Percentiles rank a stretch among this genome's conserved stretches.
Conservation (phyloP, 1,140 invertebrate genomes). For the Aphidius gifuensis region DNA sequence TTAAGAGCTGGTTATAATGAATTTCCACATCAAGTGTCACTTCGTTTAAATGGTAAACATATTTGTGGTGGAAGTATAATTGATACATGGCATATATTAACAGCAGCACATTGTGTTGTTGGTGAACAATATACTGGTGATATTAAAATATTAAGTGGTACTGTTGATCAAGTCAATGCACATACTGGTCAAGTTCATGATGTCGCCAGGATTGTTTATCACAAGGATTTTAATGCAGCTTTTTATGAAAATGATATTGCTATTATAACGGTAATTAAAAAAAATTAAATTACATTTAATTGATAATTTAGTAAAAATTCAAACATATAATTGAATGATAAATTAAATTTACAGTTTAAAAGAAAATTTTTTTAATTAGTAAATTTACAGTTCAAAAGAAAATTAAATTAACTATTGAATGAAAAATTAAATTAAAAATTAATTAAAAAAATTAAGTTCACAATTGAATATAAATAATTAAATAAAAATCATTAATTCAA, state of each 20-base stretch:
- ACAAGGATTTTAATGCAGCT: slow-evolving; percentile 1
- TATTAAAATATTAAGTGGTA: slow-evolving; percentile 13
- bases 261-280: slow-evolving; percentile 19
- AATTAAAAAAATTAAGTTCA: too few relatives aligned
- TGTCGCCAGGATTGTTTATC: background rate
- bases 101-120: slow-evolving; percentile 30
- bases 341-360: too few relatives aligned
- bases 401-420: background rate
- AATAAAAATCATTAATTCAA: too few relatives aligned
- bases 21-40: slow-evolving; percentile 28
- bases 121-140: background rate
- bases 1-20: background rate
- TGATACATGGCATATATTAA: slow-evolving; percentile 18
- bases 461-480: too few relatives aligned
- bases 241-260: slow-evolving; percentile 19
- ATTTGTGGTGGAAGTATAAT: slow-evolving; percentile 28
- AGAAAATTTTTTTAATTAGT: too few relatives aligned
- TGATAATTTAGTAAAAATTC: too few relatives aligned
- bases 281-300: too few relatives aligned
- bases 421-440: too few relatives aligned
- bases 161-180: background rate
- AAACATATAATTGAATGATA: too few relatives aligned
- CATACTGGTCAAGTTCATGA: slow-evolving; percentile 13
- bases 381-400: too few relatives aligned
- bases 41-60: background rate